phyloP scores from a whole-genome alignment of 2,888 invertebrate genomes.

The Caenorhabditis auriculariae region DNA sequence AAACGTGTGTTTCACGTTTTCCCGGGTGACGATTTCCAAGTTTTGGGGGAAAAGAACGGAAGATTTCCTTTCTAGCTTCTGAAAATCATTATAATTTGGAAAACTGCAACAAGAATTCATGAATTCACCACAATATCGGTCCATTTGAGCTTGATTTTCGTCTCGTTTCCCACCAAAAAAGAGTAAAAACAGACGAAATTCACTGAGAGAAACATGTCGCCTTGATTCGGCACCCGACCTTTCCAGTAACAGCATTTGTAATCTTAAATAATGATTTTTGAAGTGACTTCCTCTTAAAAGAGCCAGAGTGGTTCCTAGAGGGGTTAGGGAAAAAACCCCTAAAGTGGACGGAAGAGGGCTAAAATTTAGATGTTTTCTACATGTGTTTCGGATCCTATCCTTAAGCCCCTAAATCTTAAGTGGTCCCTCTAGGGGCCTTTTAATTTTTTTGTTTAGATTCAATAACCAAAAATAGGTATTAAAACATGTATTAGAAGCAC shows the following conservation, averaged over 20 bases:
- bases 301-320: too few relatives aligned
- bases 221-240: slow-evolving; percentile 88
- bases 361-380: too few relatives aligned
- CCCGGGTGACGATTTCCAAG: slow-evolving; percentile 54
- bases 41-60: slow-evolving; percentile 56
- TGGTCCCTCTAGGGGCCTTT: too few relatives aligned
- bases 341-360: too few relatives aligned
- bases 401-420: too few relatives aligned
- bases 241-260: slow-evolving; percentile 82
- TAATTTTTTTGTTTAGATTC: too few relatives aligned
- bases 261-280: slow-evolving; percentile 62
- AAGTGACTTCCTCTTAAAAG: too few relatives aligned
- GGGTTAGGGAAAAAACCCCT: too few relatives aligned
- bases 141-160: slow-evolving; percentile 85
- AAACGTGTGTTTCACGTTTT: slow-evolving; percentile 74
- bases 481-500: too few relatives aligned
- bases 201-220: slow-evolving; percentile 93
- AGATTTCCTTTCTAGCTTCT: slow-evolving; percentile 58
- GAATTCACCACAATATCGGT: slow-evolving; percentile 75
- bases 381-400: too few relatives aligned
- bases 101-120: background rate
- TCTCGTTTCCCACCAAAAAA: slow-evolving; percentile 86
- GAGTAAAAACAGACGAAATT: slow-evolving; percentile 95
- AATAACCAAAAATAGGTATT: too few relatives aligned
- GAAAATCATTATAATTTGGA: slow-evolving; percentile 6